A percentile compares a stretch with the other conserved stretches of the same genome.
phyloP scores from a whole-genome alignment of 1,140 invertebrate genomes.

The Saccostrea glomerata region DNA sequence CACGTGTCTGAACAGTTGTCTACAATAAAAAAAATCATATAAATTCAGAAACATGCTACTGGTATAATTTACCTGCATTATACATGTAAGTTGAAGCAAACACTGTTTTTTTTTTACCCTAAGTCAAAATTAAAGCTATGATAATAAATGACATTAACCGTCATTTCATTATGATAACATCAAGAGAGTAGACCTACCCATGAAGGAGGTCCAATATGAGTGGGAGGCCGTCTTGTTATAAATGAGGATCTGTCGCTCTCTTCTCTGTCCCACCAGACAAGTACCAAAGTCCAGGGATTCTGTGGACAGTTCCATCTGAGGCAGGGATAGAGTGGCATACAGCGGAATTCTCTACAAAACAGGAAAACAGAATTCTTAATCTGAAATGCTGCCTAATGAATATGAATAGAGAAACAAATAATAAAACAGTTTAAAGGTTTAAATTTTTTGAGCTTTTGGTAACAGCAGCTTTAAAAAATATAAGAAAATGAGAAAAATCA shows the following conservation, averaged over 20 bases:
- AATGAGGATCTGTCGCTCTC: constrained; percentile 68
- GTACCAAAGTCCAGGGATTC: constrained; percentile 74
- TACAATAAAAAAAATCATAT: constrained; percentile 49
- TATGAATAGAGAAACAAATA: no score
- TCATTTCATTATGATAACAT: no score
- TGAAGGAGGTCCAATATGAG: constrained; percentile 65
- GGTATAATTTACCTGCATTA: neutral
- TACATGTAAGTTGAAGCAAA: neutral
- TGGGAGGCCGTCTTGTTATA: constrained; percentile 71
- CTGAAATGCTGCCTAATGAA: no score
- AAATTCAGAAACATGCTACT: no score
- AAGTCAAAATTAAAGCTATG: no score
- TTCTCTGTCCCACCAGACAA: constrained; percentile 74
- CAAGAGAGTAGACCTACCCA: constrained; percentile 58
- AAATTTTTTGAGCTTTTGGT: no score
- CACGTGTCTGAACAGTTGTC: constrained; percentile 63
- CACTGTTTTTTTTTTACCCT: no score
- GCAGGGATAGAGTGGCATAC: constrained; percentile 71
- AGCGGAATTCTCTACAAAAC: constrained; percentile 71
- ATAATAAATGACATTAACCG: no score
- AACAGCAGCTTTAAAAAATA: no score
- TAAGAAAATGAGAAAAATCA: no score
- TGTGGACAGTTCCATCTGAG: constrained; percentile 70
- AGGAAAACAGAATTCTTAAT: constrained; percentile 14
- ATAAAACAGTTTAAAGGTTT: no score